phyloP scores from a whole-genome alignment of 2,888 invertebrate genomes.

The Noctua fimbriata region DNA sequence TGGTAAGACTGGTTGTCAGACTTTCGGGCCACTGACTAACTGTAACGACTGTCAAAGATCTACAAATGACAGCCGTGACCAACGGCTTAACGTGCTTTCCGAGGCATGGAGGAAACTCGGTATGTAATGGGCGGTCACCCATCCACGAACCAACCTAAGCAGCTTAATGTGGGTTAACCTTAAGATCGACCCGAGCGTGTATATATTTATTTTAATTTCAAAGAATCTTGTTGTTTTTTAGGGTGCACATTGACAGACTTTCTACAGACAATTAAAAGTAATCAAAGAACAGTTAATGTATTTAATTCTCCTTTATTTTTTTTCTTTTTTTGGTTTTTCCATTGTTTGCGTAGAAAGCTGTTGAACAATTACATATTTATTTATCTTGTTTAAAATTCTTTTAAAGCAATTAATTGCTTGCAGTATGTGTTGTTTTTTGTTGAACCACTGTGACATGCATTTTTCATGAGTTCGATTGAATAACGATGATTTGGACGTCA shows the following conservation, averaged over 20 bases:
- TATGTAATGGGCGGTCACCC: no score
- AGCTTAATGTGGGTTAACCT: no score
- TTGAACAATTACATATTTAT: constrained; percentile 4
- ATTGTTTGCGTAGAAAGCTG: constrained; percentile 20
- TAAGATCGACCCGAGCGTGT: no score
- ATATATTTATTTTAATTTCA: not conserved
- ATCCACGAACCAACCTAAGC: no score
- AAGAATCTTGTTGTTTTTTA: not conserved
- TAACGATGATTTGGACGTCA: not conserved
- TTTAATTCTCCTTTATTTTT: constrained; percentile 19
- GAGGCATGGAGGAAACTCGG: no score
- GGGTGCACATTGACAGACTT: not conserved
- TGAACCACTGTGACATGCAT: not conserved
- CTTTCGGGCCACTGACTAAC: no score
- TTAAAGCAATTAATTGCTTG: not conserved
- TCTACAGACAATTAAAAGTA: not conserved
- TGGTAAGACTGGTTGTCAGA: no score
- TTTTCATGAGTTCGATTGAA: constrained; percentile 16
- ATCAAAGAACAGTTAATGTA: not conserved
- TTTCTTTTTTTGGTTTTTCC: not conserved
- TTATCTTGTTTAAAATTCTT: not conserved
- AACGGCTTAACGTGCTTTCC: no score
- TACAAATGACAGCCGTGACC: no score
- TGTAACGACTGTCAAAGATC: no score
- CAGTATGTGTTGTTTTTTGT: not conserved